phyloP scores from a whole-genome alignment of 1,140 invertebrate genomes.

The Lucilia sericata region DNA sequence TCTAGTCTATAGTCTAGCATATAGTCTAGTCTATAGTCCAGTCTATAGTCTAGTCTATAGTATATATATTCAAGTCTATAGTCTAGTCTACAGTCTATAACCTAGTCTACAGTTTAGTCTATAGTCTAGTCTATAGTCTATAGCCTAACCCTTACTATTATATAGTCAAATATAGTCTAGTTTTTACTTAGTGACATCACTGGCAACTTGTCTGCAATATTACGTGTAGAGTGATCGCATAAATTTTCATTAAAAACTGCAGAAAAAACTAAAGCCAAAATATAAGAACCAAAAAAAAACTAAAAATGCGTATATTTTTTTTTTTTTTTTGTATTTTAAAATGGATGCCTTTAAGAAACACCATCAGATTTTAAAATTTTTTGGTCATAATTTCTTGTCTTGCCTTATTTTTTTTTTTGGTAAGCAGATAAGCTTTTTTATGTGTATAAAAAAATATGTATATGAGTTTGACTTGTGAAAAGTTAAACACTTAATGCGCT shows the following conservation, averaged over 20 bases:
- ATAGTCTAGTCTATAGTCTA: too few relatives aligned
- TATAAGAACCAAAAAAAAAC: too few relatives aligned
- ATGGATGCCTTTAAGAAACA: neutral
- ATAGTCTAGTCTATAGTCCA: too few relatives aligned
- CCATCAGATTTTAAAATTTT: constrained; percentile 3
- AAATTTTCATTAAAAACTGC: neutral
- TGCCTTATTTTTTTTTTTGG: neutral
- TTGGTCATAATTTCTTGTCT: neutral
- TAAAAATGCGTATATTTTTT: neutral
- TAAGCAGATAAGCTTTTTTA: neutral
- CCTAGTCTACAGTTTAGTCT: too few relatives aligned
- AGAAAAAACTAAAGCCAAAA: neutral
- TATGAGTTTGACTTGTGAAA: neutral
- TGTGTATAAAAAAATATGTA: neutral
- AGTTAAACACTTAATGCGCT: constrained; percentile 37
- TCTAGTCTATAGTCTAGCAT: too few relatives aligned
- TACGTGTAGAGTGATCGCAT: neutral
- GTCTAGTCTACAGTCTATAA: too few relatives aligned
- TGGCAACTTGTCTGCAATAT: too few relatives aligned
- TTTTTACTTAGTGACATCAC: too few relatives aligned
- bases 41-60: too few relatives aligned
- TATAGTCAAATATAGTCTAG: too few relatives aligned
- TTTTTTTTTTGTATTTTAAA: neutral
- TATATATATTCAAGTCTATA: too few relatives aligned
- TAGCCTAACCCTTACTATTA: too few relatives aligned